Base-by-base conservation (phyloP, 37 sponge, comb jelly and placozoan species). In the Hexactinellida sp. region DNA sequence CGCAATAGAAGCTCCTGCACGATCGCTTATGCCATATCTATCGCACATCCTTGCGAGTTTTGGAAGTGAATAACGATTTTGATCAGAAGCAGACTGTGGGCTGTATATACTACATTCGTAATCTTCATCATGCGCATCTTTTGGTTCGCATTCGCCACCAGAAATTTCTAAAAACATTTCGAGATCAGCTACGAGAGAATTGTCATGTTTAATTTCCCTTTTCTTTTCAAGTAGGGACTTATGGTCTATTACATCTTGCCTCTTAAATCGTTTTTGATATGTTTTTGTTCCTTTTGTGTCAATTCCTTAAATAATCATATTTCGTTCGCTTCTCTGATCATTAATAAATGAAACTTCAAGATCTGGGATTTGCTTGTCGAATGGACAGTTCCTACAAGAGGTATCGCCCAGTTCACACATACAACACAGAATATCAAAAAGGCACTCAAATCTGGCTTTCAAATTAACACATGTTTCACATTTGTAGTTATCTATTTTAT, bases 21-120 rank as follows among this genome's bases (percentile, higher is more conserved):
- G 76, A 28, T 63, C 76, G 76, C 76, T 63, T 63, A 63, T 63
- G 28, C 13, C 28, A 63, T 63, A 63, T 63, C 76, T 63, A n/a
- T 63, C 76, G 52, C 52, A 47, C 52, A 47, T 47, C 16, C 52
- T 9, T 19, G 52, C 9, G 52, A 47, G 52, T 9, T 47, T 47
- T 47, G 52, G 52, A 16, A 47, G 52, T 47, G 16, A 19, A 47
- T 16, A 47, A 47, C 52, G 52, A 47, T 47, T 47, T 47, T 47
- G 52, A 47, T 47, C 52, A 47, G 52, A 47, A 16, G 16, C 13
- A 47, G 52, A 47, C 52, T 47, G 52, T 47, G 52, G 52, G 52
- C 9, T 47, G 52, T 16, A 19, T 47, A n/a, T n/a, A n/a, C 16
- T 47, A 19, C 13, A 47, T 47, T 47, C 52, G 16, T 47, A 47